Percentiles rank a stretch among this genome's conserved stretches.
phyloP scores from a whole-genome alignment of 2,113 vertebrate species.

The Hydrolagus affinis region DNA sequence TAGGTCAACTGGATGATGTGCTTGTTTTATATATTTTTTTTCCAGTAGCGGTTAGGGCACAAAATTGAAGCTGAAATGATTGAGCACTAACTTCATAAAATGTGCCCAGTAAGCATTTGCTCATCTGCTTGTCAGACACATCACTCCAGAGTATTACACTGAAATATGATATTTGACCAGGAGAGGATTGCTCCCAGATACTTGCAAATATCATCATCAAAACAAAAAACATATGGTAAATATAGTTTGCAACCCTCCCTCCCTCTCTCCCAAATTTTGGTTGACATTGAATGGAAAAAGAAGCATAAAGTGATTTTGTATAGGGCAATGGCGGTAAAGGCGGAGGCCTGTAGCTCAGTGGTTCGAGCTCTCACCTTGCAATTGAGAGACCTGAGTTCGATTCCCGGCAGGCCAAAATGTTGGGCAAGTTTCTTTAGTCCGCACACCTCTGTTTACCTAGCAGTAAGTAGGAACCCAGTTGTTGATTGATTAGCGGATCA shows the following conservation, averaged over 20 bases:
- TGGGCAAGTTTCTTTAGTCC: too few relatives aligned
- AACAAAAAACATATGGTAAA: not conserved
- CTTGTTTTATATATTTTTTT: constrained; percentile 1
- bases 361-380: too few relatives aligned
- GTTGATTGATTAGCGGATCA: too few relatives aligned
- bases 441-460: too few relatives aligned
- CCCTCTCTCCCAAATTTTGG: not conserved
- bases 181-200: not conserved
- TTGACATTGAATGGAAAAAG: not conserved
- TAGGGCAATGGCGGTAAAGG: not conserved
- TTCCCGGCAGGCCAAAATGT: too few relatives aligned
- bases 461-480: too few relatives aligned
- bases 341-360: too few relatives aligned
- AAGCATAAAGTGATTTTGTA: not conserved
- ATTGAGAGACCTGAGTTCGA: too few relatives aligned
- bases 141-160: not conserved
- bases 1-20: not conserved
- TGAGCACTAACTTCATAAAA: not conserved
- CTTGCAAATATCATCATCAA: not conserved
- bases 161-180: not conserved
- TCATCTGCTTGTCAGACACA: constrained; percentile 7
- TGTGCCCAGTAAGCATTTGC: not conserved
- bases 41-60: not conserved
- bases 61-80: not conserved
- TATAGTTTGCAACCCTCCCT: not conserved